Conservation (phyloP, 2,797 vertebrate genomes). For the Chelonia mydas region DNA sequence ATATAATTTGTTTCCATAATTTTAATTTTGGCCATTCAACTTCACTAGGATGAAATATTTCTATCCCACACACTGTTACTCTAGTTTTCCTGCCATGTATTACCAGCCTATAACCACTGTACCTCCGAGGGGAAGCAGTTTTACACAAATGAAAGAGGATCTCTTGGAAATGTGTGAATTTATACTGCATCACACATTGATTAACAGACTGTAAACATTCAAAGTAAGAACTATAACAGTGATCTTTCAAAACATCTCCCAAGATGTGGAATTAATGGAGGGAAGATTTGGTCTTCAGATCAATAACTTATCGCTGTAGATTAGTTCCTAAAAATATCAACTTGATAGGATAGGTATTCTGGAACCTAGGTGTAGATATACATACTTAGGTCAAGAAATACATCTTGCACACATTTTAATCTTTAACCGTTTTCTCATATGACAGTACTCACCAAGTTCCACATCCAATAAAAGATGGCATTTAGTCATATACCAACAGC, state of each 20-base stretch:
- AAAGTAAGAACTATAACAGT: background rate
- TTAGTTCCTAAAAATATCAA: background rate
- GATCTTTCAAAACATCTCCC: background rate
- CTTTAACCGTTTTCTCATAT: background rate
- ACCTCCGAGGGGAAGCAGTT: conserved; percentile 41
- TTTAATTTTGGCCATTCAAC: background rate
- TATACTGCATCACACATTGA: background rate
- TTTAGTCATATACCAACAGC: background rate
- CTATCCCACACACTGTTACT: background rate
- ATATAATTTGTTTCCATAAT: background rate
- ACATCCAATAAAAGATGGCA: background rate
- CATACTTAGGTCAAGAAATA: background rate
- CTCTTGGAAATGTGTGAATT: background rate
- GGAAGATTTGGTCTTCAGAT: background rate
- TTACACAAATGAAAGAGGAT: conserved; percentile 51
- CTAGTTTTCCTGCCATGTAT: background rate
- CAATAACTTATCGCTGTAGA: background rate
- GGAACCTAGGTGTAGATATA: background rate
- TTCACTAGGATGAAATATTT: background rate
- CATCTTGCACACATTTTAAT: background rate
- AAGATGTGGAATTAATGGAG: background rate
- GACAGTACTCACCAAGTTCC: background rate
- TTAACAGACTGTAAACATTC: background rate
- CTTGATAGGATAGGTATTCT: fast-evolving
- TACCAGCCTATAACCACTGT: background rate